Evolutionary conservation across 2,888 invertebrate genomes (phyloP).

Genomic region (Trichopria drosophilae): DNA sequence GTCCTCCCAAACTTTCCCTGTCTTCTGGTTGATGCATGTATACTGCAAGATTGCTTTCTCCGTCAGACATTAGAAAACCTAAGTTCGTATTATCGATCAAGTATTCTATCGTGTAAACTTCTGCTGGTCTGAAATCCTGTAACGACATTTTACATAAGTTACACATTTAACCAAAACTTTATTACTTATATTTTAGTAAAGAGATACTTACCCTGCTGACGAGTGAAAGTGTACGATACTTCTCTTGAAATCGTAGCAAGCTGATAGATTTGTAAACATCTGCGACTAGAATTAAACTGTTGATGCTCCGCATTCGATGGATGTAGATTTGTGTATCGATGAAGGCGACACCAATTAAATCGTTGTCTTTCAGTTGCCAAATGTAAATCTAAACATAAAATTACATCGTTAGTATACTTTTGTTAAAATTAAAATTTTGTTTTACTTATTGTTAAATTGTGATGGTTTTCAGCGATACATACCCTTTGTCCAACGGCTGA

Average conservation of each 20-base stretch:
- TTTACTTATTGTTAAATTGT: too few relatives aligned
- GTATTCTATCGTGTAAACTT: conserved; percentile 89
- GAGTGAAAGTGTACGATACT: conserved; percentile 84
- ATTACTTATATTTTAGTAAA: conserved; percentile 1
- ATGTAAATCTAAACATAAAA: conserved; percentile 79
- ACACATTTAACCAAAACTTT: too few relatives aligned
- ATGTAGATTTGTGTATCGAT: conserved; percentile 99
- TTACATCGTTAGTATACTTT: conserved; percentile 15
- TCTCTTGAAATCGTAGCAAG: conserved; percentile 87
- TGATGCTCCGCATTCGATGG: conserved; percentile 87
- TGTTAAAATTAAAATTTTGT: too few relatives aligned
- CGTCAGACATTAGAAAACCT: conserved; percentile 89
- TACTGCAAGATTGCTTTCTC: conserved; percentile 84
- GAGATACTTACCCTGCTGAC: conserved; percentile 78
- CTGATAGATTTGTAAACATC: conserved; percentile 96
- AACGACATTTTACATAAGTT: conserved; percentile 13
- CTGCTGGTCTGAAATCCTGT: conserved; percentile 70
- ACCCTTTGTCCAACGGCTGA: conserved; percentile 98
- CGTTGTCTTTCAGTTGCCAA: conserved; percentile 97
- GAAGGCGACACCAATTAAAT: conserved; percentile 96
- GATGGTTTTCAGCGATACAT: too few relatives aligned
- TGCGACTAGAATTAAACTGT: conserved; percentile 92
- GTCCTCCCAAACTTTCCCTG: conserved; percentile 90
- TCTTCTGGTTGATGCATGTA: conserved; percentile 97
- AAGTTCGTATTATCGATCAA: conserved; percentile 89